phyloP scores from a whole-genome alignment of 2,113 vertebrate genomes.

The Romanogobio albipinnatus region DNA sequence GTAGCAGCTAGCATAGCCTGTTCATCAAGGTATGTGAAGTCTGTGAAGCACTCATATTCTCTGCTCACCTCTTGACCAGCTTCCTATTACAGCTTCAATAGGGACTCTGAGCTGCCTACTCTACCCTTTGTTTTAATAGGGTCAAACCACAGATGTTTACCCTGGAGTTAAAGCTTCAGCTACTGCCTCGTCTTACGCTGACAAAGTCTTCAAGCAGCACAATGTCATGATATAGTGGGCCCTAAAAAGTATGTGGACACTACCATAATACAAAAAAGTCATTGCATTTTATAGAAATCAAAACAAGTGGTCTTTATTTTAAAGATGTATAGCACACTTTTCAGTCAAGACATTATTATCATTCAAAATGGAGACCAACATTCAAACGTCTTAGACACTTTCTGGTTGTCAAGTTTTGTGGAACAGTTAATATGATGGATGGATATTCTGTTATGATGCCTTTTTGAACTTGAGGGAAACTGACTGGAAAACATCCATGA shows the following conservation, averaged over 20 bases:
- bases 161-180: slow-evolving; percentile 11
- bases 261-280: background rate
- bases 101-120: slow-evolving; percentile 1
- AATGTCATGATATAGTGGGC: background rate
- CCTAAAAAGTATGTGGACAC: background rate
- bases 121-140: slow-evolving; percentile 46
- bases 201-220: background rate
- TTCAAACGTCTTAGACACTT: background rate
- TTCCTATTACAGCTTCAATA: slow-evolving; percentile 30
- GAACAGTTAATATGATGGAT: background rate
- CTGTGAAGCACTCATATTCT: slow-evolving; percentile 8
- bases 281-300: background rate
- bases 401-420: slow-evolving; percentile 2
- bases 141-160: slow-evolving; percentile 52
- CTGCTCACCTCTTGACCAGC: slow-evolving; percentile 18
- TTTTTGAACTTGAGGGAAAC: background rate
- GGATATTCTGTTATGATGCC: background rate
- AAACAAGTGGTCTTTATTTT: background rate
- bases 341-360: background rate
- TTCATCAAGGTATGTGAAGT: slow-evolving; percentile 48
- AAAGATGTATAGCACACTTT: background rate
- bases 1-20: slow-evolving; percentile 43
- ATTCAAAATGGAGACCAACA: background rate
- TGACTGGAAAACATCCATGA: background rate
- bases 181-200: background rate